phyloP scores from a whole-genome alignment of 2,113 vertebrate species.

The Corythoichthys intestinalis region DNA sequence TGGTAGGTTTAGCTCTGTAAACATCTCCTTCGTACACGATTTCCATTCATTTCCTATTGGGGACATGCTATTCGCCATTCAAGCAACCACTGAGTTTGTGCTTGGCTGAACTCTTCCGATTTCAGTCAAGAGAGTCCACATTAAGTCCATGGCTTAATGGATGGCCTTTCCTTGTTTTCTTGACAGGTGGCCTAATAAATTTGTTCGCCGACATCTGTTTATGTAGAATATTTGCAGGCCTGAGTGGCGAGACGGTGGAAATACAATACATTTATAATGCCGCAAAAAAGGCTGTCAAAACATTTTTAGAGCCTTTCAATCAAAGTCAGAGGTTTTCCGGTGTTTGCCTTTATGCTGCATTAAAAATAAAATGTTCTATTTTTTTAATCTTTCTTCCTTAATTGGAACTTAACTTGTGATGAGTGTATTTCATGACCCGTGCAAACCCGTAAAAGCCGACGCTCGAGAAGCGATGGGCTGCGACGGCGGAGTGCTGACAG shows the following conservation, averaged over 20 bases:
- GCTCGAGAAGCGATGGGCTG: slow-evolving; percentile 16
- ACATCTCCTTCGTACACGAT: too few relatives aligned
- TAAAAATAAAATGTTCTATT: not conserved
- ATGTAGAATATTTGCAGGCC: not conserved
- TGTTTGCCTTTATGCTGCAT: not conserved
- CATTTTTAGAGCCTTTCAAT: not conserved
- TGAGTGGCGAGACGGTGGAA: not conserved
- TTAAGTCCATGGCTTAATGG: too few relatives aligned
- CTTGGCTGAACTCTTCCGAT: too few relatives aligned
- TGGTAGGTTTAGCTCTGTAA: too few relatives aligned
- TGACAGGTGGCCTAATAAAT: too few relatives aligned
- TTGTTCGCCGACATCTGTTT: not conserved
- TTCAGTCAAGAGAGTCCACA: too few relatives aligned
- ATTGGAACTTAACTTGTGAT: slow-evolving; percentile 45
- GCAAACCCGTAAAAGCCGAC: slow-evolving; percentile 35
- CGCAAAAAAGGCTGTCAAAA: not conserved
- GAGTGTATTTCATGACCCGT: slow-evolving; percentile 52
- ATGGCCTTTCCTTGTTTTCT: too few relatives aligned
- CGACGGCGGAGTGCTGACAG: slow-evolving; percentile 15
- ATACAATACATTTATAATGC: not conserved
- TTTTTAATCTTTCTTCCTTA: slow-evolving; percentile 54
- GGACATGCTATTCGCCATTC: too few relatives aligned
- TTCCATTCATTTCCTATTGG: too few relatives aligned
- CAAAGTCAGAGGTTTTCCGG: not conserved
- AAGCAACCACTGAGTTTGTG: too few relatives aligned